Base-by-base conservation (phyloP, 2,888 invertebrate genomes). In the Helleia helle region DNA sequence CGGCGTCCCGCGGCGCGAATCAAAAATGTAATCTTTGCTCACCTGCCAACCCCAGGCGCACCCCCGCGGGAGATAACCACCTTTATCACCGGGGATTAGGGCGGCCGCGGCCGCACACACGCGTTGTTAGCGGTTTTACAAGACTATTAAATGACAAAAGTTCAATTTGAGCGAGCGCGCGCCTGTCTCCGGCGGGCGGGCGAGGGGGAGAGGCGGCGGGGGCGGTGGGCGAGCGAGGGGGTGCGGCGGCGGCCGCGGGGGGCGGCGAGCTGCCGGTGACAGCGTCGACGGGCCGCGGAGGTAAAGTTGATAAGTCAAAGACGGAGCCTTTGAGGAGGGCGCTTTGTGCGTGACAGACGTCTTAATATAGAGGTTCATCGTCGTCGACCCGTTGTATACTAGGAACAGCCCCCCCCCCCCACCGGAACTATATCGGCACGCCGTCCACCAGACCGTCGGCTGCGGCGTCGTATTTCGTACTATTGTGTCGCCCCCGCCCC, bases 21-120 rank as follows among this genome's bases (percentile, higher is more conserved):
- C 48, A 48, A 48, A 48, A 46, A 48, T 48, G 40, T 39, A 40
- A 41, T 47, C 30, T 43, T 42, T 42, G 30, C 40, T 36, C 13
- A 44, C 46, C 24, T 3, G 30, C 4, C 30, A 25, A 3, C 13
- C 11, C 12, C 17, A 1, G 12, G 4, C 11, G 34, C 34, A 8
- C 1, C 11, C 4, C 34, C 7, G 8, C 11, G 12, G 18, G 17
- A 18, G 11, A 22, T 22, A 11, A 3, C 18, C 34, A 22, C 18
- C 34, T 34, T n/a, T 13, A 34, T 22, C 8, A 6, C 22, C 18
- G 22, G 1, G 11, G 4, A 1, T 4, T 4, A 22, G 8, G 11
- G 8, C 12, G 12, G 4, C 18, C 7, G 34, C 22, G 9, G 18
- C 34, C 22, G 22, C 11, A 11, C 6, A 6, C 12, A 8, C 17